Conservation (phyloP, 2,113 vertebrate species). For the Cheilinus undulatus region DNA sequence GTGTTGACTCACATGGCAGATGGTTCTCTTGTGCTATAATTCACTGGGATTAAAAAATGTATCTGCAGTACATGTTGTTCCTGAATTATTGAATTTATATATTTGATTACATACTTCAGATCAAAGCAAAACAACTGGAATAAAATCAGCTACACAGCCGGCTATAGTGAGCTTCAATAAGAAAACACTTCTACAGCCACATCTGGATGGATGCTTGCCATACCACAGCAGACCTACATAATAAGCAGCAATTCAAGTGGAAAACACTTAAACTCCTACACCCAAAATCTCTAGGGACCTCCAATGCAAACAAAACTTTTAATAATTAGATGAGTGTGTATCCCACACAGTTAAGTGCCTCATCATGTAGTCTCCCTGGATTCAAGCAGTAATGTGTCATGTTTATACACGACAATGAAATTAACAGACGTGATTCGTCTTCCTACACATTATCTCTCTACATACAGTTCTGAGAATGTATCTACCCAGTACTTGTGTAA, state of each 20-base stretch:
- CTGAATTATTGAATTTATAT: not conserved
- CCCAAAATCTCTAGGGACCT: conserved; percentile 37
- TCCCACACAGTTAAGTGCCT: conserved; percentile 58
- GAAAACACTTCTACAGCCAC: conserved; percentile 8
- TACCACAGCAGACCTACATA: conserved; percentile 27
- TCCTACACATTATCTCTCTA: conserved; percentile 37
- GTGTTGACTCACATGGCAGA: conserved; percentile 20
- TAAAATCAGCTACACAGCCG: conserved; percentile 17
- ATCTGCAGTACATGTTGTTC: not conserved
- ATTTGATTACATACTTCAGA: not conserved
- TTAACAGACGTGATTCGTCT: conserved; percentile 53
- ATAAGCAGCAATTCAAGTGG: conserved; percentile 35
- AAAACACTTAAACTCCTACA: conserved; percentile 43
- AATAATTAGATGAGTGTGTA: conserved; percentile 57
- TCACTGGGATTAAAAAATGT: not conserved
- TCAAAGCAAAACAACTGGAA: conserved; percentile 19
- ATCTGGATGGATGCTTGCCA: conserved; percentile 15
- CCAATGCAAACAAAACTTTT: conserved; percentile 52
- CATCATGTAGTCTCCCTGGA: conserved; percentile 63
- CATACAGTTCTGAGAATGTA: conserved; percentile 21
- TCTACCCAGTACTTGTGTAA: not conserved
- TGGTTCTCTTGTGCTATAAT: not conserved
- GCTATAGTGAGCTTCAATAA: not conserved
- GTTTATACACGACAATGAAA: conserved; percentile 61
- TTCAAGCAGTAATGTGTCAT: conserved; percentile 56